A percentile compares a stretch with the other conserved stretches of the same genome.
phyloP scores from a whole-genome alignment of 2,113 vertebrate species.

The Camelus dromedarius region DNA sequence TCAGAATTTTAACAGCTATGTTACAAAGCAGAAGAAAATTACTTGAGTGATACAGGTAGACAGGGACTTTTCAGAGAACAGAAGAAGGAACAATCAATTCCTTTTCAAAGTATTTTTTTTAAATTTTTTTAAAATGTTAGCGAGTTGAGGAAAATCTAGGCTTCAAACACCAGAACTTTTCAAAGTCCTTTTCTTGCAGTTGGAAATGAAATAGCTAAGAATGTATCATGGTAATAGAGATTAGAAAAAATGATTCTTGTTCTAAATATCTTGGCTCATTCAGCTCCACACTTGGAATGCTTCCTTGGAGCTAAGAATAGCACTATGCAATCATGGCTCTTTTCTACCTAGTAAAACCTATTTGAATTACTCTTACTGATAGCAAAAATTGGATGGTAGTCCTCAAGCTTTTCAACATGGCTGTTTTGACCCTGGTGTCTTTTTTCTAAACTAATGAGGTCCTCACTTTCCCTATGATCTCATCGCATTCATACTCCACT shows the following conservation, averaged over 20 bases:
- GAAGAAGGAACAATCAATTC: not conserved
- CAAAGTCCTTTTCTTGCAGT: not conserved
- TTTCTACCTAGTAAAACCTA: not conserved
- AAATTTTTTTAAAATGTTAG: not conserved
- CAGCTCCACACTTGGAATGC: not conserved
- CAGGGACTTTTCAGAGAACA: not conserved
- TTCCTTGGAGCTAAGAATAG: not conserved
- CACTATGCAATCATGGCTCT: not conserved
- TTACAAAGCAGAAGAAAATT: not conserved
- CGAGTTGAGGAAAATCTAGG: not conserved
- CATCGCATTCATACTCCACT: not conserved
- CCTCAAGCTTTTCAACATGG: not conserved
- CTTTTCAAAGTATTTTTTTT: not conserved
- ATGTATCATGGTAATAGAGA: not conserved
- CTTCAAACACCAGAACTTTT: not conserved
- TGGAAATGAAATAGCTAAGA: not conserved
- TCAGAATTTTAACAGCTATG: not conserved
- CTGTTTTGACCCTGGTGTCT: not conserved
- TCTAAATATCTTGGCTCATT: not conserved
- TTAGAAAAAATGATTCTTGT: not conserved
- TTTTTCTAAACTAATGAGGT: not conserved
- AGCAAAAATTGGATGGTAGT: not conserved
- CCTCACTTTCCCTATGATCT: not conserved
- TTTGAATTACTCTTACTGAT: not conserved
- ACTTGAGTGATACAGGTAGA: not conserved